Evolutionary conservation across 2,797 vertebrate genomes (phyloP).

Genomic region (Babyrousa celebensis): DNA sequence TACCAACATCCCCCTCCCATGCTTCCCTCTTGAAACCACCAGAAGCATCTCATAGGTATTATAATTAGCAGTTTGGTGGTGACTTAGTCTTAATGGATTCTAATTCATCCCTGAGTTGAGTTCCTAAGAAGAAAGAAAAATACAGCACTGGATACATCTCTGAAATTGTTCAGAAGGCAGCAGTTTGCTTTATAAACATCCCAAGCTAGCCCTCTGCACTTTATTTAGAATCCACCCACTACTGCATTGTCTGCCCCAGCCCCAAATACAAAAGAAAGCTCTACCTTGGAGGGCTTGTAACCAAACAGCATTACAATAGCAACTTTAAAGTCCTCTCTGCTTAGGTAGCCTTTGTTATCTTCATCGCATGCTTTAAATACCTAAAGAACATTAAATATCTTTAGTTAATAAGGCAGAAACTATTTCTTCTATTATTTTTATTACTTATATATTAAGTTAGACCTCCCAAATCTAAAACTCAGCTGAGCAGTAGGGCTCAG

Average conservation of each 20-base stretch:
- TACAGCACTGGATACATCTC: neutral
- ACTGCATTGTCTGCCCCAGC: neutral
- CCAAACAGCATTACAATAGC: constrained; percentile 91
- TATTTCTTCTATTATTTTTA: neutral
- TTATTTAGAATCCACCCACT: neutral
- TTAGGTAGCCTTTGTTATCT: constrained; percentile 90
- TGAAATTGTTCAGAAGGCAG: constrained; percentile 10
- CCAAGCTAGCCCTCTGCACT: neutral
- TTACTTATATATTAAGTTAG: neutral
- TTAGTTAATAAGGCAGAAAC: constrained; percentile 58
- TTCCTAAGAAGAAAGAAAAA: constrained; percentile 6
- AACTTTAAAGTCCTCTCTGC: constrained; percentile 91
- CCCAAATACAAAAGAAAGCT: constrained; percentile 15
- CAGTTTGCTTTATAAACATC: neutral
- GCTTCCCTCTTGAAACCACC: neutral
- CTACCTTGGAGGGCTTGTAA: constrained; percentile 92
- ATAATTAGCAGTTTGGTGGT: neutral
- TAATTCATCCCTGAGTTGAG: constrained; percentile 1
- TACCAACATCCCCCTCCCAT: neutral
- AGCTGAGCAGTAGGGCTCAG: neutral
- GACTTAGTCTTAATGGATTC: neutral
- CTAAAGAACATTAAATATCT: constrained; percentile 80
- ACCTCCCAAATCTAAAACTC: constrained; percentile 44
- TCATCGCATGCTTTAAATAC: constrained; percentile 90
- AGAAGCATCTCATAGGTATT: constrained; percentile 14